Conservation (phyloP, 2,113 vertebrate species). For the Prietella phreatophila region DNA sequence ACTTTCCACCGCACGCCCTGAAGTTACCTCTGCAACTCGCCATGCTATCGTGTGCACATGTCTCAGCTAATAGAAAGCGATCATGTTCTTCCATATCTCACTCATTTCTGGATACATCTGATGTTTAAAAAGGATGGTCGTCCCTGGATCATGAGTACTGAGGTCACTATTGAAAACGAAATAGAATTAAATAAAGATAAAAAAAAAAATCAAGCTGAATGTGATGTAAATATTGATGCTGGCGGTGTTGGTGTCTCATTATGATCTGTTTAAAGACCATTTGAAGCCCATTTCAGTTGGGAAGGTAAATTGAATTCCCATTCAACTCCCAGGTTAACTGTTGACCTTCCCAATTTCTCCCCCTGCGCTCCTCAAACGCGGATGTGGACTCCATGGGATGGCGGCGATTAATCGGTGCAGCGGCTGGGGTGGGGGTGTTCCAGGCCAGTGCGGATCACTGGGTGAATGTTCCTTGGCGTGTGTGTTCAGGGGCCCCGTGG, state of each 20-base stretch:
- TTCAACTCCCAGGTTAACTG: conserved; percentile 45
- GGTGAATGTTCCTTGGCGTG: conserved; percentile 36
- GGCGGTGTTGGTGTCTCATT: not conserved
- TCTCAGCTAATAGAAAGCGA: not conserved
- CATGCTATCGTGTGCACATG: conserved; percentile 7
- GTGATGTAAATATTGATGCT: not conserved
- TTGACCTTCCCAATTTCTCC: conserved; percentile 35
- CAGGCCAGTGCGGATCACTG: conserved; percentile 28
- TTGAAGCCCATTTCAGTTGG: conserved; percentile 26
- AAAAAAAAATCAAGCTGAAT: not conserved
- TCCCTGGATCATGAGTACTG: not conserved
- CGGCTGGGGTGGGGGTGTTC: conserved; percentile 7
- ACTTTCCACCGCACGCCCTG: conserved; percentile 11
- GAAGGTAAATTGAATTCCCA: conserved; percentile 23
- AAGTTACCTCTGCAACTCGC: not conserved
- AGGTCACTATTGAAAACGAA: not conserved
- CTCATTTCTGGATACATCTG: not conserved
- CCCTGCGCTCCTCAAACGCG: not conserved
- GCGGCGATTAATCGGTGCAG: conserved; percentile 39
- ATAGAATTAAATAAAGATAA: too few relatives aligned
- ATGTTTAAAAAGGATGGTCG: not conserved
- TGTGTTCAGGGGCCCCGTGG: conserved; percentile 52
- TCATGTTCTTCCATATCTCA: not conserved
- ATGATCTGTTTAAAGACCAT: conserved; percentile 6
- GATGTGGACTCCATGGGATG: conserved; percentile 30